Evolutionary conservation across 1,140 invertebrate species (phyloP), one percentile per base, ranked within the genome.

Genomic region (Nasonia giraulti): DNA sequence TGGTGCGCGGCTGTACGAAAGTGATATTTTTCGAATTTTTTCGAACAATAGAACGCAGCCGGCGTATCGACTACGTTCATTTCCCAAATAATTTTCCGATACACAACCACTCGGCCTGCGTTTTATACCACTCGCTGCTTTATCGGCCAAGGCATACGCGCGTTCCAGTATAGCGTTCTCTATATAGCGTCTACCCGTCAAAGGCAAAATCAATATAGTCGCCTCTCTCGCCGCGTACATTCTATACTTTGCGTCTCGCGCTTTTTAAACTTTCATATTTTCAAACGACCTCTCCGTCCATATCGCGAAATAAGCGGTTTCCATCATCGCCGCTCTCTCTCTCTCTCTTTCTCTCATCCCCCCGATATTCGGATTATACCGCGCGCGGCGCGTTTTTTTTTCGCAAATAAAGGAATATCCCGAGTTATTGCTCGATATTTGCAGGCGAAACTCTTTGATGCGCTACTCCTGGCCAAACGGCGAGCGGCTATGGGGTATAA

Each of bases 261-360:
- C 37, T 84, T 83, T 69, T 44, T 23, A 73, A 75, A 62, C 44
- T 40, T 66, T 66, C 71, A 33, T 50, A 75, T 83, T 76, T 62
- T 50, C 11, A 12, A 76, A 75, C 73, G 71, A 17, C 10, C 7
- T 7, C 55, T 62, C 55, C 55, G 5, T 62, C 55, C 55, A 6
- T 62, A 62, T 62, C 82, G 37, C 37, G 74, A 76, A 76, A 76
- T 50, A 50, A 76, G 74, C 44, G 74, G n/a, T 76, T 50, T 76
- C 74, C 44, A 50, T 40, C 31, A 40, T 44, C 73, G 73, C 17
- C 37, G 20, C 12, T 71, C 31, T 71, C 27, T 27, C 31, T 71
- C 27, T 27, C 27, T 27, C 27, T 27, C 27, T 27, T 27, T 27
- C 1, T 27, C 20, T 7, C 20, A 14, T 68, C 23, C 62, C 33